Conservation (phyloP, 2,888 invertebrate species). For the Lasiommata megera region DNA sequence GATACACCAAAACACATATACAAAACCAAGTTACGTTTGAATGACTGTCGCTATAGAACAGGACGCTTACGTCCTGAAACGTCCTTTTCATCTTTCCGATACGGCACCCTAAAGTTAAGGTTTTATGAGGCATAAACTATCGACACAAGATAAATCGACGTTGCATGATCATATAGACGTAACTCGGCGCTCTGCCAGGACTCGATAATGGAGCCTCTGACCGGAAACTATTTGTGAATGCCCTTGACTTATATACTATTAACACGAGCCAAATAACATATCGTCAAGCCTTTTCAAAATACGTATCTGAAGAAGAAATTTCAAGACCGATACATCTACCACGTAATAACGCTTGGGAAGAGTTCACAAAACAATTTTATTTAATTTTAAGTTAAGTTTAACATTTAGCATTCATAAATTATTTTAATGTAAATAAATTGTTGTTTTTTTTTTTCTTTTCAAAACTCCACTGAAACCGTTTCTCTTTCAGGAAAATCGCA, state of each 20-base stretch:
- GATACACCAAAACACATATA: too few species aligned
- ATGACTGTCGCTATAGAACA: background rate
- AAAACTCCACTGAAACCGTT: too few species aligned
- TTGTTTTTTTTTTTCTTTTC: too few species aligned
- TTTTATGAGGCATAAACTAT: conserved; percentile 32
- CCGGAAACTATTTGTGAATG: conserved; percentile 39
- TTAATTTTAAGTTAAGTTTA: too few species aligned
- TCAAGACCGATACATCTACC: background rate
- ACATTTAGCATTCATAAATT: background rate
- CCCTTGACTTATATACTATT: conserved; percentile 29
- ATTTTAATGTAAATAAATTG: too few species aligned
- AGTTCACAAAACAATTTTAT: too few species aligned
- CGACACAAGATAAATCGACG: conserved; percentile 30
- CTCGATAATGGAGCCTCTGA: conserved; percentile 35
- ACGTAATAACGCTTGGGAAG: too few species aligned
- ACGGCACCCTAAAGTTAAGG: conserved; percentile 26
- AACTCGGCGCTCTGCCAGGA: conserved; percentile 39
- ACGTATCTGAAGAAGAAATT: background rate
- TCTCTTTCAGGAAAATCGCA: too few species aligned
- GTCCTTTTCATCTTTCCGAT: conserved; percentile 19
- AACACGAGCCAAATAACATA: background rate
- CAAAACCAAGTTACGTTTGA: too few species aligned
- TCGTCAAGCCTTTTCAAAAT: background rate
- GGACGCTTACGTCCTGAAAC: conserved; percentile 7
- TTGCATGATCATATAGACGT: conserved; percentile 21